phyloP scores from a whole-genome alignment of 37 sponge, comb jelly and placozoan genomes.

The Diacarnus erythraeanus region DNA sequence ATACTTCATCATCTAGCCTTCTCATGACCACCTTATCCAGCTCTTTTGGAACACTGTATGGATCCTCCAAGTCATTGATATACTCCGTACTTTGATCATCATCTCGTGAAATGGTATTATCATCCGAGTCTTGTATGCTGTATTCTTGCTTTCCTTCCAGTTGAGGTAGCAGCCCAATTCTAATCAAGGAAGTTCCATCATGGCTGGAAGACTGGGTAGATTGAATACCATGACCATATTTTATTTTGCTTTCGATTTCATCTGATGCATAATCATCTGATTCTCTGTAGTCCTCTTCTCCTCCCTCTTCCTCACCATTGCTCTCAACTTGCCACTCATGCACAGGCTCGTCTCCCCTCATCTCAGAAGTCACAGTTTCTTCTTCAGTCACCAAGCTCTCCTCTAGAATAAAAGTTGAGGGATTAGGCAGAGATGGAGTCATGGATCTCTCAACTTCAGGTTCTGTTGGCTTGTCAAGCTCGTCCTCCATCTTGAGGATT shows the following conservation, averaged over 20 bases:
- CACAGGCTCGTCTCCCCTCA: background rate
- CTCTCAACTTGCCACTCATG: background rate
- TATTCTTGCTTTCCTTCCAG: background rate
- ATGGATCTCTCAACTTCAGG: background rate
- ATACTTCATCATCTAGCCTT: background rate
- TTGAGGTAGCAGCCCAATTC: background rate
- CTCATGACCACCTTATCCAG: background rate
- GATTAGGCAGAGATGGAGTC: background rate
- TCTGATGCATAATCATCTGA: slow-evolving; percentile 2
- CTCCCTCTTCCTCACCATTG: slow-evolving; percentile 1
- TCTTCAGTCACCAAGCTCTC: background rate
- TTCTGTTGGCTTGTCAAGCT: background rate
- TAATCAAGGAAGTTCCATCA: background rate
- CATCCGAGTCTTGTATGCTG: background rate
- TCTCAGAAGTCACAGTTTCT: background rate
- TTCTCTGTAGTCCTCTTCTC: background rate
- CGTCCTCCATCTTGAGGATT: background rate
- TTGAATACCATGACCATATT: background rate
- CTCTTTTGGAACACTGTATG: slow-evolving; percentile 1
- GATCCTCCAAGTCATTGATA: background rate
- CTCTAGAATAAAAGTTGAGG: background rate
- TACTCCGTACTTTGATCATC: background rate
- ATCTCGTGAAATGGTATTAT: no score
- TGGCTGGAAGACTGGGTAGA: background rate
- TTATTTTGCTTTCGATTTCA: background rate